A percentile compares a stretch with the other conserved stretches of the same genome.
phyloP scores from a whole-genome alignment of 2,113 vertebrate genomes.

The Columba livia region DNA sequence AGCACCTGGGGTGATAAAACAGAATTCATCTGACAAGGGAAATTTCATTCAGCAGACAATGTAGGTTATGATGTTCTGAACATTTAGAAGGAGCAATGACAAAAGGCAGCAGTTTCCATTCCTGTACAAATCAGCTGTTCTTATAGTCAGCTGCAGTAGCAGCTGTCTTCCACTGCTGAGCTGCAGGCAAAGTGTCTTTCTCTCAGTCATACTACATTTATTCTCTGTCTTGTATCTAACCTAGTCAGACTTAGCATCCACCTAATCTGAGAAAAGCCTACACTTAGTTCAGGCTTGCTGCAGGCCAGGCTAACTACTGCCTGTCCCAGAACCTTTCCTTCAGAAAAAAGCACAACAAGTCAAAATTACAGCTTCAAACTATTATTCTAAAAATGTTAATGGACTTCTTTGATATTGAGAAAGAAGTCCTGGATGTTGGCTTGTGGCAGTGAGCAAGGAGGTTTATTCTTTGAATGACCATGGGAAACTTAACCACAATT shows the following conservation, averaged over 20 bases:
- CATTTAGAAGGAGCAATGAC: not conserved
- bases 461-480: not conserved
- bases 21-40: not conserved
- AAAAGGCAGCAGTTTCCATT: not conserved
- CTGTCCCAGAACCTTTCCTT: not conserved
- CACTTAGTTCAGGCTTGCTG: not conserved
- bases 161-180: not conserved
- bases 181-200: not conserved
- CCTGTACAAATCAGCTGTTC: not conserved
- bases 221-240: not conserved
- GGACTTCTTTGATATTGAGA: not conserved
- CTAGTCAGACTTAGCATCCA: not conserved
- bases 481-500: not conserved
- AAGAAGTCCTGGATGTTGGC: not conserved
- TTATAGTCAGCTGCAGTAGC: not conserved
- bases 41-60: not conserved
- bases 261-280: not conserved
- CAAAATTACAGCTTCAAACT: not conserved
- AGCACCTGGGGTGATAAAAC: not conserved
- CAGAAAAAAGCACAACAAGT: not conserved
- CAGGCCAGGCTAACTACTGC: not conserved
- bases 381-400: not conserved
- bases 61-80: not conserved
- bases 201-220: not conserved
- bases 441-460: not conserved